Evolutionary conservation across 35 echinoderm and acorn worm genomes (phyloP).

Genomic region (Patiria miniata): DNA sequence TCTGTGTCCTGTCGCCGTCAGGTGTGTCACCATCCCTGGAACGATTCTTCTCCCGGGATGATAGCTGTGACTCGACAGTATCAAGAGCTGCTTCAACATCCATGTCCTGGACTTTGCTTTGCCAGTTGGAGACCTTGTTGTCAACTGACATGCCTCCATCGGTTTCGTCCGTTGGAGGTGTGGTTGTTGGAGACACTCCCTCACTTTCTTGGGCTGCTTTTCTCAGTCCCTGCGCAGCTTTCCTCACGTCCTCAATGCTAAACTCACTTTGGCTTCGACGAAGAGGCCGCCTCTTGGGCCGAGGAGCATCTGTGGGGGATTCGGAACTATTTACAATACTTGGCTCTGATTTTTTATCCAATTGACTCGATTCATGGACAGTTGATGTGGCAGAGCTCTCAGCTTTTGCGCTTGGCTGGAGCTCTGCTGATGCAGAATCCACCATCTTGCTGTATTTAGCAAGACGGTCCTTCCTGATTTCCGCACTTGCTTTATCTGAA

Average conservation of each 20-base stretch:
- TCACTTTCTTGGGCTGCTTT: neutral
- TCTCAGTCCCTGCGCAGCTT: neutral
- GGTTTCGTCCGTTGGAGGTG: neutral
- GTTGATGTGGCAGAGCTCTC: neutral
- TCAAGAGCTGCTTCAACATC: conserved; percentile 61
- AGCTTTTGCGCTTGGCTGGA: neutral
- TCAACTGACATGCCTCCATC: conserved; percentile 7
- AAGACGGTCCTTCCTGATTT: conserved; percentile 15
- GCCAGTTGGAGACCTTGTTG: conserved; percentile 41
- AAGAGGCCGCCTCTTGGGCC: neutral
- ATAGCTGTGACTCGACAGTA: conserved; percentile 49
- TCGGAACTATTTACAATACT: neutral
- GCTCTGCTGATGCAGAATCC: neutral
- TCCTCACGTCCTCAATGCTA: neutral
- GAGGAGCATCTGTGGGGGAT: neutral
- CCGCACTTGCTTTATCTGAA: neutral
- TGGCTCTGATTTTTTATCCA: no score
- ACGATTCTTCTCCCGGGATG: conserved; percentile 16
- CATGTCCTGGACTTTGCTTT: conserved; percentile 45
- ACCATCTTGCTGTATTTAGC: neutral
- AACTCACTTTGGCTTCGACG: conserved; percentile 18
- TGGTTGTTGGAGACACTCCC: neutral
- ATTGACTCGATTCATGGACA: neutral
- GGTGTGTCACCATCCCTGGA: conserved; percentile 26
- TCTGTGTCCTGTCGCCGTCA: neutral